Conservation (phyloP, 1,140 invertebrate species). For the Ladona fulva region DNA sequence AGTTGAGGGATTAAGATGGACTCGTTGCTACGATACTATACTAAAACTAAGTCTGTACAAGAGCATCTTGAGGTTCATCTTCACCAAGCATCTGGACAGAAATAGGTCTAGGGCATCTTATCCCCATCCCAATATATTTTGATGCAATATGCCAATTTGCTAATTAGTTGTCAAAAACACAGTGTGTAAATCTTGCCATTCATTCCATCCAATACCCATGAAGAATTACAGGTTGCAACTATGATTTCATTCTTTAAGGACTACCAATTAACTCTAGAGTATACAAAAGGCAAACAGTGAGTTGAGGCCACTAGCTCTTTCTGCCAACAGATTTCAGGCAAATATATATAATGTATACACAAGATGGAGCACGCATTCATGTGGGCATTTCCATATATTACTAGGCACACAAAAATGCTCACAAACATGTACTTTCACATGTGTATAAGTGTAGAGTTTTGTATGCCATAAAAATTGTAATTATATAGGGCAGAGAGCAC, state of each 20-base stretch:
- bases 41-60: constrained; percentile 3
- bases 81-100: constrained; percentile 7
- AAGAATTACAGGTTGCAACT: constrained; percentile 4
- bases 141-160: background rate
- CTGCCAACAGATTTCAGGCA: background rate
- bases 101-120: background rate
- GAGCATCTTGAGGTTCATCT: background rate
- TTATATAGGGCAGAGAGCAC: background rate
- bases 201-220: background rate
- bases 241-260: constrained; percentile 2
- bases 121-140: background rate
- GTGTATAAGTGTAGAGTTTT: background rate
- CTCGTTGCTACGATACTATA: background rate
- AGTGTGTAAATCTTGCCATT: background rate
- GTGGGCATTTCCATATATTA: background rate
- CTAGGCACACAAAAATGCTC: too few relatives aligned
- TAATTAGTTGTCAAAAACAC: background rate
- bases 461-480: background rate
- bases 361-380: background rate
- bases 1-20: background rate
- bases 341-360: background rate
- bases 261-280: constrained; percentile 5
- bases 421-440: background rate
- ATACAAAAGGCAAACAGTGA: constrained; percentile 18
- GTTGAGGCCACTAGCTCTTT: constrained; percentile 15